A percentile compares a stretch with the other conserved stretches of the same genome.
phyloP scores from a whole-genome alignment of 1,140 invertebrate genomes.

The Drosophila kanapiae region DNA sequence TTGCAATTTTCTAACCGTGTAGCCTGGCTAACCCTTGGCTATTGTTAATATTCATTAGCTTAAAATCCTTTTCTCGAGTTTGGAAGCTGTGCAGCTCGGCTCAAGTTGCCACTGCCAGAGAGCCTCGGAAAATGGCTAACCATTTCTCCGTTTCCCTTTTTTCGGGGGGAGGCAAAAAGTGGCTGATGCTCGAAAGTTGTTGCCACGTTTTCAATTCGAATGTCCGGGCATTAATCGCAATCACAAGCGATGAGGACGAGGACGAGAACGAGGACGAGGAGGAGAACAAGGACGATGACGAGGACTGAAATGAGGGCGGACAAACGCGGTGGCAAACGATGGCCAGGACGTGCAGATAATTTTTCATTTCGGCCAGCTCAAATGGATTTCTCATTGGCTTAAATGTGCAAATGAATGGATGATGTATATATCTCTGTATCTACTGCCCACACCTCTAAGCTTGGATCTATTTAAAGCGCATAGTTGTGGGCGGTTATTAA shows the following conservation, averaged over 20 bases:
- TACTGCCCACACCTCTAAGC: not conserved
- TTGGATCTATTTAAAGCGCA: conserved; percentile 13
- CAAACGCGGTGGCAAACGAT: not conserved
- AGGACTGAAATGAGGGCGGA: too few species aligned
- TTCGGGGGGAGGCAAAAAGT: not conserved
- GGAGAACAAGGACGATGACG: too few species aligned
- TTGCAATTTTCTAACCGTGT: not conserved
- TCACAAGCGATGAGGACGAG: conserved; percentile 43
- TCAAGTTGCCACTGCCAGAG: conserved; percentile 44
- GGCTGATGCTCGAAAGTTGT: conserved; percentile 17
- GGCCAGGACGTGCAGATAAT: conserved; percentile 61
- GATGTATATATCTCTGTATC: conserved; percentile 1
- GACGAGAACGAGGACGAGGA: not conserved
- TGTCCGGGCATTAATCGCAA: conserved; percentile 70
- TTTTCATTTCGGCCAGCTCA: conserved; percentile 62
- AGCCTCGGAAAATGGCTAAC: conserved; percentile 1
- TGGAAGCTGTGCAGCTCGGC: conserved; percentile 48
- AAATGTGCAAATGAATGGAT: conserved; percentile 44
- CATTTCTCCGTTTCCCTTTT: conserved; percentile 2
- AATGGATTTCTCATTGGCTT: conserved; percentile 57
- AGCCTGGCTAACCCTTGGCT: conserved; percentile 3
- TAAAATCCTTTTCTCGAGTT: conserved; percentile 69
- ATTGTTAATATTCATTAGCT: conserved; percentile 80
- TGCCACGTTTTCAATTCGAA: conserved; percentile 43
- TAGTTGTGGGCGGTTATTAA: conserved; percentile 47